Conservation (phyloP, 2,888 invertebrate genomes). For the Ichneumoninae sp. region DNA sequence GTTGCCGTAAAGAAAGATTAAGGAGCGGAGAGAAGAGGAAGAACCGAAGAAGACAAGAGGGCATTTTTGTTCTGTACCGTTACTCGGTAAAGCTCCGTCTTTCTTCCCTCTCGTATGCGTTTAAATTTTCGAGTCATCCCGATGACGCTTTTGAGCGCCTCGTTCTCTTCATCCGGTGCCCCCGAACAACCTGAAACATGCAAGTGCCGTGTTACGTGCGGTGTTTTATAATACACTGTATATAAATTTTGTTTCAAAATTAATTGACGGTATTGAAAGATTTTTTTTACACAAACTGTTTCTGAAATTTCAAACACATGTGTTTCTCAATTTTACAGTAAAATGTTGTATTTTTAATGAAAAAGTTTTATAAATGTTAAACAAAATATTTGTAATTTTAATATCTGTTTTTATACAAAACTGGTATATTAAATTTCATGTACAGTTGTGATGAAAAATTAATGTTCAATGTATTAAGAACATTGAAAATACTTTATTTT, state of each 20-base stretch:
- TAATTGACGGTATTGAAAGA: too few relatives aligned
- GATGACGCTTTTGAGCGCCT: conserved; percentile 47
- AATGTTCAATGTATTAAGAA: too few relatives aligned
- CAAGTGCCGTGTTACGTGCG: background rate
- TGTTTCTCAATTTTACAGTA: too few relatives aligned
- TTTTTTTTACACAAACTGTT: too few relatives aligned
- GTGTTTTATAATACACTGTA: background rate
- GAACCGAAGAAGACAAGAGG: conserved; percentile 15
- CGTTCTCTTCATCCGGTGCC: background rate
- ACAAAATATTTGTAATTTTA: too few relatives aligned
- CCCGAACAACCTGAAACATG: background rate
- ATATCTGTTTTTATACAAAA: too few relatives aligned
- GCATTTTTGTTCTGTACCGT: conserved; percentile 60
- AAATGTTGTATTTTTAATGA: background rate
- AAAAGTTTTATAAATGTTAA: too few relatives aligned
- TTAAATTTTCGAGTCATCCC: conserved; percentile 34
- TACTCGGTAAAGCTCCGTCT: conserved; percentile 30
- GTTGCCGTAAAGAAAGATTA: conserved; percentile 21
- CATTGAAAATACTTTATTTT: too few relatives aligned
- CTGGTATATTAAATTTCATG: too few relatives aligned
- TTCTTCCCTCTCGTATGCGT: conserved; percentile 20
- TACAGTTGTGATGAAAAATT: too few relatives aligned
- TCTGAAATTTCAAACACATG: too few relatives aligned
- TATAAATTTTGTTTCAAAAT: background rate
- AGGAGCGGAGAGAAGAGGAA: conserved; percentile 11